Conservation (phyloP, 1,140 invertebrate genomes). For the Oryzaephilus surinamensis region DNA sequence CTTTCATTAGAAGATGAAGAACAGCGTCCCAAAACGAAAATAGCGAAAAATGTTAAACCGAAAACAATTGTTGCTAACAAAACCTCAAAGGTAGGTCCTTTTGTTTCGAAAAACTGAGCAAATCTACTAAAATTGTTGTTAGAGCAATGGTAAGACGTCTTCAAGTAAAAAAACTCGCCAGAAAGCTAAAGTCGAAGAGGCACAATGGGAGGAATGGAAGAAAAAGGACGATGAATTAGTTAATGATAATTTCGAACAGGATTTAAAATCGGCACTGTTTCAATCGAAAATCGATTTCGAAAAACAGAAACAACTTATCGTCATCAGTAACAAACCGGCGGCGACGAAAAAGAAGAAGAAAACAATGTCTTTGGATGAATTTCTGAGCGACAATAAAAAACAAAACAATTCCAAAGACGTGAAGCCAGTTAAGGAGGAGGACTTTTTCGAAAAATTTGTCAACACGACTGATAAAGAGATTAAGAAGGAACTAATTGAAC, state of each 20-base stretch:
- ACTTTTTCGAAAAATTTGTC: constrained; percentile 59
- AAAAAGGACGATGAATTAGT: constrained; percentile 49
- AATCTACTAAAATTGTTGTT: constrained; percentile 1
- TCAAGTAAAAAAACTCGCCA: constrained; percentile 12
- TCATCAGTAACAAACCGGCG: constrained; percentile 34
- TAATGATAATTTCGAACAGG: constrained; percentile 40
- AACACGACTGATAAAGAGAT: constrained; percentile 54
- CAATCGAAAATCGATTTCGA: not conserved
- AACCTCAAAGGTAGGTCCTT: not conserved
- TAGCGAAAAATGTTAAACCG: constrained; percentile 3
- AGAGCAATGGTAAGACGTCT: not conserved
- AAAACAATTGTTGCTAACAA: not conserved
- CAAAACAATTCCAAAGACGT: constrained; percentile 5
- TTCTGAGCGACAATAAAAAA: constrained; percentile 29
- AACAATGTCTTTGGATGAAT: constrained; percentile 55
- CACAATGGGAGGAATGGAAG: constrained; percentile 52
- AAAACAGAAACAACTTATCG: not conserved
- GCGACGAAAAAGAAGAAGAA: constrained; percentile 54
- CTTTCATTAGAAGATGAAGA: constrained; percentile 51
- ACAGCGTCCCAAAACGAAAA: constrained; percentile 3
- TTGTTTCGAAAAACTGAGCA: not conserved
- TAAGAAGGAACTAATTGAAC: constrained; percentile 53
- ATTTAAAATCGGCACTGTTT: not conserved
- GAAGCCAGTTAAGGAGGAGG: constrained; percentile 26
- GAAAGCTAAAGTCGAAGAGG: constrained; percentile 32